A percentile compares a stretch with the other conserved stretches of the same genome.
These are phyloP conservation scores for Rhizomys pruinosus DNA, from an alignment of 2,113 vertebrate genomes.

Conservation along the genomic window DNA sequence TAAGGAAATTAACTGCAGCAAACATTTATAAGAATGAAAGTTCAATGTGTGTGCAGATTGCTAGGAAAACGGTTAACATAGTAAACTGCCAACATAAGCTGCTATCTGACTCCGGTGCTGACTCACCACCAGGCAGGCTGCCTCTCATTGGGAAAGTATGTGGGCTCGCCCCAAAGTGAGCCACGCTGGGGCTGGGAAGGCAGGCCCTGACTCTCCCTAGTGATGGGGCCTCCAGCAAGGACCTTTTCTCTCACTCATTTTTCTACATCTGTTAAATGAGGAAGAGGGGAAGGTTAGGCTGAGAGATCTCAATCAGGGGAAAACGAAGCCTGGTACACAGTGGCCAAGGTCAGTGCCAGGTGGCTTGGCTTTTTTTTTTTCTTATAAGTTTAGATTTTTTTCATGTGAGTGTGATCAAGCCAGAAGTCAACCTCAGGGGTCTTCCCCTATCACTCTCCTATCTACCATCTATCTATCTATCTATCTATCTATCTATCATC, in stretches of 20 bases:
- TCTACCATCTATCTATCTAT: no score
- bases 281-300: no score
- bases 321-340: not conserved
- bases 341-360: not conserved
- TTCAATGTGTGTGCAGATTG: not conserved
- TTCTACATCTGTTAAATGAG: conserved; percentile 1
- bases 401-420: not conserved
- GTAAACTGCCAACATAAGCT: not conserved
- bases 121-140: not conserved
- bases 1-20: not conserved
- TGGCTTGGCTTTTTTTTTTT: not conserved
- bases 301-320: not conserved
- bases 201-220: not conserved
- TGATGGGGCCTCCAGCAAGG: not conserved
- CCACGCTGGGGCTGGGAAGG: not conserved
- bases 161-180: not conserved
- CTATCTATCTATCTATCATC: no score
- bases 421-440: not conserved
- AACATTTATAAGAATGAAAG: not conserved
- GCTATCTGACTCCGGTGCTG: not conserved
- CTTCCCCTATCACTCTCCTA: no score
- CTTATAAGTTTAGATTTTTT: no score
- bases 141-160: not conserved
- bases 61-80: not conserved
- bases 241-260: not conserved